phyloP scores from a whole-genome alignment of 37 sponge, comb jelly and placozoan species.

The Chondrilla cf. caribensis region DNA sequence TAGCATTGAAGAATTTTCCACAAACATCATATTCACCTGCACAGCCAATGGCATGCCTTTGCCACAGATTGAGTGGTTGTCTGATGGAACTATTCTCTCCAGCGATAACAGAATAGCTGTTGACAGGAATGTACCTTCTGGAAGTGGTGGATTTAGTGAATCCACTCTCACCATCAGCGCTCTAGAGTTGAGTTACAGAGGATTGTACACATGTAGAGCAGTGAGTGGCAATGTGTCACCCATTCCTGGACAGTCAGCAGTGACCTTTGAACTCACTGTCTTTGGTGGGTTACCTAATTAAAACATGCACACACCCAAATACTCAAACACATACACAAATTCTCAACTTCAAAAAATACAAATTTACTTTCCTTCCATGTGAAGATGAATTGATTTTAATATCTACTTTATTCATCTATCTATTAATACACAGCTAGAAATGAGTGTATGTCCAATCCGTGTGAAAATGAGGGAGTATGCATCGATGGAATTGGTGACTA shows the following conservation, averaged over 20 bases:
- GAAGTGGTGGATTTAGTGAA: not conserved
- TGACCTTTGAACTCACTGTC: not conserved
- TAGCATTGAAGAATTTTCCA: not conserved
- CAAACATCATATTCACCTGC: not conserved
- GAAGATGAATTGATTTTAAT: not conserved
- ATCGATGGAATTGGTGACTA: slow-evolving; percentile 1
- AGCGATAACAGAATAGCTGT: not conserved
- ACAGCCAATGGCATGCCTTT: not conserved
- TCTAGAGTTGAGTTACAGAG: not conserved
- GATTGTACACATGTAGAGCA: slow-evolving; percentile 10
- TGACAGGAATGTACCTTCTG: not conserved
- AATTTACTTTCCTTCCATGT: not conserved
- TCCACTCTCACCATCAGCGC: not conserved
- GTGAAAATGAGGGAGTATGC: not conserved
- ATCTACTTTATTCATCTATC: too few relatives aligned
- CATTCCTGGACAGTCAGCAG: not conserved
- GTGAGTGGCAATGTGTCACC: slow-evolving; percentile 8
- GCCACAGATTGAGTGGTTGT: not conserved
- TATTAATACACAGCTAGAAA: not conserved
- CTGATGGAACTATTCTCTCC: not conserved
- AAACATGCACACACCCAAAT: too few relatives aligned
- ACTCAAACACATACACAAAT: too few relatives aligned
- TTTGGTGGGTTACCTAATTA: not conserved
- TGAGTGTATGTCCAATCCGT: not conserved
- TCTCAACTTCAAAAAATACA: too few relatives aligned